These are phyloP conservation scores for Propithecus deckenii DNA, from an alignment of 2,797 vertebrate species.

Conservation along the genomic window DNA sequence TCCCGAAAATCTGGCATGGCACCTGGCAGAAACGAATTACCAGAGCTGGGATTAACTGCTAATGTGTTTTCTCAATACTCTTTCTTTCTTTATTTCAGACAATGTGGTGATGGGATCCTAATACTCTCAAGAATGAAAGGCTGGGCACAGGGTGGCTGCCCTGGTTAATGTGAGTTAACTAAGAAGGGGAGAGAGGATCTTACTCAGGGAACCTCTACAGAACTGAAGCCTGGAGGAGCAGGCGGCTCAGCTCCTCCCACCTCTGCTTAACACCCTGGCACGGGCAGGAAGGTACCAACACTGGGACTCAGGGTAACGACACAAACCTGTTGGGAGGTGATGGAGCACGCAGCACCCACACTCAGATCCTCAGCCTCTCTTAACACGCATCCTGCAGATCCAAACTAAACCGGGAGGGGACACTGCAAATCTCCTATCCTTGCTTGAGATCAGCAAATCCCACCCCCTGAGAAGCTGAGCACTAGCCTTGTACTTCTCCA, in stretches of 20 bases:
- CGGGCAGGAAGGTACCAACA: not conserved
- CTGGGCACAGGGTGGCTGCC: not conserved
- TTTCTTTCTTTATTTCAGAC: not conserved
- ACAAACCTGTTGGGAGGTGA: not conserved
- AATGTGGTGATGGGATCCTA: not conserved
- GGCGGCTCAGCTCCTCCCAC: not conserved
- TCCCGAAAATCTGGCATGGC: not conserved
- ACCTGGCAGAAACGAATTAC: not conserved
- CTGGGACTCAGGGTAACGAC: not conserved
- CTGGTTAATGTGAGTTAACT: not conserved
- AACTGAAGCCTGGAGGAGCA: not conserved
- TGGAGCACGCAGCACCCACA: not conserved
- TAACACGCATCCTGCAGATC: not conserved
- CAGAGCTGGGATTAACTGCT: not conserved
- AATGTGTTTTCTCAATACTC: not conserved
- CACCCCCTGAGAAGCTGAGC: not conserved
- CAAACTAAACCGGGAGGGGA: not conserved
- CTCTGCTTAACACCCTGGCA: not conserved
- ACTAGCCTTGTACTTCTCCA: not conserved
- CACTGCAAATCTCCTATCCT: not conserved
- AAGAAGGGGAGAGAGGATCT: not conserved
- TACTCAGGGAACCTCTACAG: not conserved
- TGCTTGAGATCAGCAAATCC: not conserved
- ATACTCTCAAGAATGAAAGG: not conserved
- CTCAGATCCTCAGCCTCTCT: not conserved